Conservation (phyloP, 1,140 invertebrate species). For the Pemphigus obesinymphae region DNA sequence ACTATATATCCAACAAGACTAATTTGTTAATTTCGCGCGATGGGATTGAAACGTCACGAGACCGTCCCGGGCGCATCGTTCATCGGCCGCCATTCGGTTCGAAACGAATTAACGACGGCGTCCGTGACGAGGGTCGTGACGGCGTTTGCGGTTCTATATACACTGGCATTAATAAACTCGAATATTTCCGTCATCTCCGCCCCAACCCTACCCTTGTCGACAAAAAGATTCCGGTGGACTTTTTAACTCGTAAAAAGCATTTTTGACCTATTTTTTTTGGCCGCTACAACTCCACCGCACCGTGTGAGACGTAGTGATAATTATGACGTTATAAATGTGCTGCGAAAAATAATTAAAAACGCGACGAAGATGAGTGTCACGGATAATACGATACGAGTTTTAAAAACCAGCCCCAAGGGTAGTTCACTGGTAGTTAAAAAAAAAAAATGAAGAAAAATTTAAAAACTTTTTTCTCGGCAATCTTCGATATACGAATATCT, state of each 20-base stretch:
- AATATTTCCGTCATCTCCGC: not conserved
- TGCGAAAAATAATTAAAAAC: no score
- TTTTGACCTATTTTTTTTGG: not conserved
- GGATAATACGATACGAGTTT: no score
- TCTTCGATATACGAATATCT: no score
- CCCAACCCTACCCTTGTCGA: not conserved
- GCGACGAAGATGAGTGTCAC: no score
- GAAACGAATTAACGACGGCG: not conserved
- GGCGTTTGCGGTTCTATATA: no score
- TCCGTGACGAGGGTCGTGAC: not conserved
- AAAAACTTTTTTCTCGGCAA: no score
- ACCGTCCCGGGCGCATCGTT: not conserved
- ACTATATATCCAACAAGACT: no score
- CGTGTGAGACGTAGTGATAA: not conserved
- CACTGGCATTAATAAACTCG: not conserved
- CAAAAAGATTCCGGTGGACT: not conserved
- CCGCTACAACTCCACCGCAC: not conserved
- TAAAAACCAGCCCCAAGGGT: no score
- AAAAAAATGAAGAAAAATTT: no score
- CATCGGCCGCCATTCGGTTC: not conserved
- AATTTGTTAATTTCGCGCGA: not conserved
- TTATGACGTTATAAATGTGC: no score
- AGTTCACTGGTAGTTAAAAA: no score
- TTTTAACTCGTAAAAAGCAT: not conserved
- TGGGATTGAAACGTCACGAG: not conserved